Percentiles rank a stretch among this genome's conserved stretches.
phyloP scores from a whole-genome alignment of 2,888 invertebrate species.

The Megamerina dolium region DNA sequence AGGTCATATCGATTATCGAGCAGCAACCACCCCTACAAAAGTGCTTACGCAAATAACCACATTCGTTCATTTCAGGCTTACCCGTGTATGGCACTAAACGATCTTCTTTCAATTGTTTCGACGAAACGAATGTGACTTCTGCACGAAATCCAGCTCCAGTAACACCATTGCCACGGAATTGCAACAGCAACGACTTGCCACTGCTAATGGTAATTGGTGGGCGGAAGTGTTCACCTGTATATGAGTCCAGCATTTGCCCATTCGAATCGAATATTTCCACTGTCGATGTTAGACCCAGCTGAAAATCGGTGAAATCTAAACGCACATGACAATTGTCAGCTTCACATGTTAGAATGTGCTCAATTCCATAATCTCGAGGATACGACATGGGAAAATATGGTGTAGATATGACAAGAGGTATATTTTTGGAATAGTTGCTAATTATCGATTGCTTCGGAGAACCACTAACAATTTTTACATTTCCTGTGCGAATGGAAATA shows the following conservation, averaged over 20 bases:
- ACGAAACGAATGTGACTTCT: conserved; percentile 50
- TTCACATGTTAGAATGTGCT: conserved; percentile 59
- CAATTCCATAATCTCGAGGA: conserved; percentile 60
- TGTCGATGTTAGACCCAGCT: conserved; percentile 59
- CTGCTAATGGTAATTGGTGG: conserved; percentile 62
- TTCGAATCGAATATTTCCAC: conserved; percentile 67
- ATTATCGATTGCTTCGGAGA: conserved; percentile 45
- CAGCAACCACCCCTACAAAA: no score
- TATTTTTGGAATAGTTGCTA: conserved; percentile 43
- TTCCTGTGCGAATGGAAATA: conserved; percentile 48
- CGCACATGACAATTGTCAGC: conserved; percentile 56
- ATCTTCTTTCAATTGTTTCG: conserved; percentile 43
- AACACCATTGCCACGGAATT: conserved; percentile 66
- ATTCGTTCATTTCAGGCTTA: conserved; percentile 20
- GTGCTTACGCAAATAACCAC: no score
- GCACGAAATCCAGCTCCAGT: conserved; percentile 63
- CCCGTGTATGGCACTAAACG: conserved; percentile 45
- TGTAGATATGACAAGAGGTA: conserved; percentile 55
- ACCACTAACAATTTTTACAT: conserved; percentile 53
- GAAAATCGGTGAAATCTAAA: conserved; percentile 63
- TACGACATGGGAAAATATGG: conserved; percentile 65
- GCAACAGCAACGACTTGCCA: conserved; percentile 58
- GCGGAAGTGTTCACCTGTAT: conserved; percentile 61
- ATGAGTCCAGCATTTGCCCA: conserved; percentile 59
- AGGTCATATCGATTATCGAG: not conserved